Conservation (phyloP, 2,797 vertebrate species). For the Esox lucius region DNA sequence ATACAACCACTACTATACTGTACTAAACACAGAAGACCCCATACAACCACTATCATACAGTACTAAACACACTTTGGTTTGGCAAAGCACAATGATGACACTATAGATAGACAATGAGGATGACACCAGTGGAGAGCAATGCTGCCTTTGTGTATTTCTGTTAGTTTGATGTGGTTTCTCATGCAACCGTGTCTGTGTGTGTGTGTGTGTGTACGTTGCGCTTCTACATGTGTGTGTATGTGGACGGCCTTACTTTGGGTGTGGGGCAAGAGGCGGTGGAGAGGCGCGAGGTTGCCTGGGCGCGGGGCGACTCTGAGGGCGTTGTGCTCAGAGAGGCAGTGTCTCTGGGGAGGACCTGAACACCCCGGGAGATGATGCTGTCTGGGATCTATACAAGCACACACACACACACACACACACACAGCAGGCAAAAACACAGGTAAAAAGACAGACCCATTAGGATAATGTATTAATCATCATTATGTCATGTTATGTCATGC, state of each 20-base stretch:
- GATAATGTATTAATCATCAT: too few species aligned
- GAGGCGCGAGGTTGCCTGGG: conserved; percentile 97
- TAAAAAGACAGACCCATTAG: too few species aligned
- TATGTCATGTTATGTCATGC: too few species aligned
- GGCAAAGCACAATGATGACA: background rate
- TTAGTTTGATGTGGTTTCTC: background rate
- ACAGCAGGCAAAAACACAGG: conserved; percentile 25
- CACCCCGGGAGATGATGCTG: conserved; percentile 96
- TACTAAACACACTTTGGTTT: conserved; percentile 15
- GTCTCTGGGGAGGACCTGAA: conserved; percentile 97
- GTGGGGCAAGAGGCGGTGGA: conserved; percentile 99
- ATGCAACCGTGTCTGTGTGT: background rate
- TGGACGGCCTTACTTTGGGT: conserved; percentile 90
- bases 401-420: conserved; percentile 28
- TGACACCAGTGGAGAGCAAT: background rate
- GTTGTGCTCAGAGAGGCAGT: conserved; percentile 98
- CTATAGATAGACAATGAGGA: conserved; percentile 16
- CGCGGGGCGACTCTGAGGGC: conserved; percentile 96
- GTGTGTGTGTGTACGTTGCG: conserved; percentile 2
- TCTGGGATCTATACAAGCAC: conserved; percentile 87
- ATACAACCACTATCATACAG: conserved; percentile 22
- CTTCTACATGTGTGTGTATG: conserved; percentile 11
- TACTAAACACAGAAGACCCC: conserved; percentile 27
- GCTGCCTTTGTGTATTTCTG: conserved; percentile 8
- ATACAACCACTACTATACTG: conserved; percentile 5